A percentile compares a stretch with the other conserved stretches of the same genome.
These are phyloP conservation scores for Chiropotes sagulatus DNA, from an alignment of 2,797 vertebrate genomes.

Conservation along the genomic window DNA sequence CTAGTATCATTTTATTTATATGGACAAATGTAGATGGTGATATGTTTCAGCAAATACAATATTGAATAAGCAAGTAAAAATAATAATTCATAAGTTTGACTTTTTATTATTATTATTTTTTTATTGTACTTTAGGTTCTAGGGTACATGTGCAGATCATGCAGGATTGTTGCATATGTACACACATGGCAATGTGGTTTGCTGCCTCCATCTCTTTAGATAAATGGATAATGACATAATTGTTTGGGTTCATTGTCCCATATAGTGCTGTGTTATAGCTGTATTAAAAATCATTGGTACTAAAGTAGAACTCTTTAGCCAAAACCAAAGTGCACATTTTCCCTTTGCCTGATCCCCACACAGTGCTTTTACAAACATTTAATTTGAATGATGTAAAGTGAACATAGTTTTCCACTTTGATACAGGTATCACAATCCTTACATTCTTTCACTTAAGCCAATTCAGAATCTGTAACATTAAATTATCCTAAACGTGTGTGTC, in stretches of 20 bases:
- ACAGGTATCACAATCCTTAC: background rate
- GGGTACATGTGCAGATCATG: no score
- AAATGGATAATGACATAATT: background rate
- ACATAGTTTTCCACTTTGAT: background rate
- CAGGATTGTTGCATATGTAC: no score
- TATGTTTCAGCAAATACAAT: background rate
- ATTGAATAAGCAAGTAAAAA: background rate
- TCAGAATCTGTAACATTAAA: background rate
- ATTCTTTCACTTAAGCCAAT: background rate
- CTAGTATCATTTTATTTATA: background rate
- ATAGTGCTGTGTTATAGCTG: background rate
- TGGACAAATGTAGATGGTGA: background rate
- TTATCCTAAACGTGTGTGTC: background rate
- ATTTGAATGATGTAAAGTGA: background rate
- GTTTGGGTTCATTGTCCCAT: background rate
- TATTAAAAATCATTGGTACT: background rate
- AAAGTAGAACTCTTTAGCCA: background rate
- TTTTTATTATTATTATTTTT: no score
- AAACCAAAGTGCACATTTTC: background rate
- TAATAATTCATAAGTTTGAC: background rate
- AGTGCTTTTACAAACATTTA: background rate
- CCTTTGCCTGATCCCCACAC: fast-evolving
- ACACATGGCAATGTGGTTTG: no score
- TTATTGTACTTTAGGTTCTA: no score
- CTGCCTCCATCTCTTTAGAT: background rate